These are phyloP conservation scores for Holacanthella duospinosa DNA, from an alignment of 2,888 invertebrate species.

Conservation along the genomic window DNA sequence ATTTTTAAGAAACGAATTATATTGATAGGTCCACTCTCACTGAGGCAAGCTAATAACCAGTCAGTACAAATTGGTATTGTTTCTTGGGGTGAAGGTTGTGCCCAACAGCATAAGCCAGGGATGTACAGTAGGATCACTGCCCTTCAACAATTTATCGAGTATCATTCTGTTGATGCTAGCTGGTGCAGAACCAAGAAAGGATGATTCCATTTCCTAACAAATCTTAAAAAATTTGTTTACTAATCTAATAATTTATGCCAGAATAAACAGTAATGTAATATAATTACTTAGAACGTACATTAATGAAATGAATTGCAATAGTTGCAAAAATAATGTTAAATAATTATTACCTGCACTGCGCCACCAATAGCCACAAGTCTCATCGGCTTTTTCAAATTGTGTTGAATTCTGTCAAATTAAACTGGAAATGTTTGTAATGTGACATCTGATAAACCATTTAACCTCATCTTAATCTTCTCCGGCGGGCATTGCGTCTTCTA, in stretches of 20 bases:
- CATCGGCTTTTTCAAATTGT: too few species aligned
- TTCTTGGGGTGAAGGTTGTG: constrained; percentile 32
- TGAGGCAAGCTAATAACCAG: constrained; percentile 16
- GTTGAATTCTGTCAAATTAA: too few species aligned
- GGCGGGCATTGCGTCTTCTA: constrained; percentile 96
- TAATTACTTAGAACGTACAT: too few species aligned
- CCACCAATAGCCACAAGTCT: too few species aligned
- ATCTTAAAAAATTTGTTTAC: background rate
- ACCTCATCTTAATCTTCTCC: constrained; percentile 72
- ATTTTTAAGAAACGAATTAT: background rate
- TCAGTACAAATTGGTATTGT: constrained; percentile 32
- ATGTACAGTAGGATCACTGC: constrained; percentile 28
- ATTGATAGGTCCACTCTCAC: constrained; percentile 10
- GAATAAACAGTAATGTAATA: too few species aligned
- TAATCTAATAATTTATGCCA: background rate
- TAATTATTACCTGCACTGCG: too few species aligned
- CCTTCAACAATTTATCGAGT: background rate
- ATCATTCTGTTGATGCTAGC: background rate
- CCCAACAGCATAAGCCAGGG: constrained; percentile 20
- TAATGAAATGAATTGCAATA: too few species aligned
- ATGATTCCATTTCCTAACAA: background rate
- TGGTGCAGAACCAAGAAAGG: constrained; percentile 1
- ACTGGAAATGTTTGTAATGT: too few species aligned
- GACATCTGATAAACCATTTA: background rate
- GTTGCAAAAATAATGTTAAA: too few species aligned